phyloP scores from a whole-genome alignment of 2,888 invertebrate genomes.

The Anthophora plumipes region DNA sequence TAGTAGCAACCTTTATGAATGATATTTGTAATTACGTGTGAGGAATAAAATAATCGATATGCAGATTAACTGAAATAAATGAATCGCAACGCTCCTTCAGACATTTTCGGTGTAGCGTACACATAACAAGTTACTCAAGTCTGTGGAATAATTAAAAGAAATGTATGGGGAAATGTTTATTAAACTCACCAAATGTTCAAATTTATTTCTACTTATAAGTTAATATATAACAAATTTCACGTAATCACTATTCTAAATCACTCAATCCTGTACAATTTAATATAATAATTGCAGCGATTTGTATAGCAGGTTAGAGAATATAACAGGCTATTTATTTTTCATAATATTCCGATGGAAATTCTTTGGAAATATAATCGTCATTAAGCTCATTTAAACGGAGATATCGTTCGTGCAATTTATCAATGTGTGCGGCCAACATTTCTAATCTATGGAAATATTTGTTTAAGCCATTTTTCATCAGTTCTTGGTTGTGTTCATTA shows the following conservation, averaged over 20 bases:
- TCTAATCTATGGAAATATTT: conserved; percentile 60
- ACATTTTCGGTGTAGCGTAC: not conserved
- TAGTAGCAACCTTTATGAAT: conserved; percentile 23
- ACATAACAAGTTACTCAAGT: not conserved
- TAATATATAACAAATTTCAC: not conserved
- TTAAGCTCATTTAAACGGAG: conserved; percentile 52
- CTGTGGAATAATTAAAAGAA: not conserved
- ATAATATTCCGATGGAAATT: too few species aligned
- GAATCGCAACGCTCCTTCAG: not conserved
- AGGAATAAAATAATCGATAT: not conserved
- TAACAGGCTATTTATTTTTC: too few species aligned
- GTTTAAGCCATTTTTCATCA: not conserved
- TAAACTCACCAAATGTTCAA: too few species aligned
- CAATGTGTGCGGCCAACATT: conserved; percentile 51
- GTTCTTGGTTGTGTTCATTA: not conserved
- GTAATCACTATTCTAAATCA: too few species aligned
- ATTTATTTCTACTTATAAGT: not conserved
- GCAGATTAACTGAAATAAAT: not conserved
- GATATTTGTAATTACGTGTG: conserved; percentile 29
- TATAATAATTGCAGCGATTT: not conserved
- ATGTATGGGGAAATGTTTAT: not conserved
- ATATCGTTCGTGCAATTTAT: conserved; percentile 61
- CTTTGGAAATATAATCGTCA: conserved; percentile 68
- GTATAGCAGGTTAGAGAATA: not conserved
- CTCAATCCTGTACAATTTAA: not conserved